phyloP scores from a whole-genome alignment of 2,888 invertebrate species.

The Microchrysa polita region DNA sequence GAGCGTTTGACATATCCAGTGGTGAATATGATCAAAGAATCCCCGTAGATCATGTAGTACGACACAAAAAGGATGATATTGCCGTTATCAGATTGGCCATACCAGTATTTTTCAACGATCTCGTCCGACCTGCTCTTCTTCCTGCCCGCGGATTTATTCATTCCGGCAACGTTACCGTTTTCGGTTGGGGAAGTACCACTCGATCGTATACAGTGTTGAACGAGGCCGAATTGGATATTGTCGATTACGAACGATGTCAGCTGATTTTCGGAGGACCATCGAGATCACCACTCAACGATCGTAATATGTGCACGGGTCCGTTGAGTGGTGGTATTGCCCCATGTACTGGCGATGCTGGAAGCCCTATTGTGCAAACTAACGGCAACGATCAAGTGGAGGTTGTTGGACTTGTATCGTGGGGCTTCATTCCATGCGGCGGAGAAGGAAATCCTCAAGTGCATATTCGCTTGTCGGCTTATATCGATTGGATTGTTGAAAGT shows the following conservation, averaged over 20 bases:
- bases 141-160: constrained; percentile 20
- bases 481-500: constrained; percentile 56
- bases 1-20: constrained; percentile 20
- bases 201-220: neutral
- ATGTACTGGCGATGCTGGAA: constrained; percentile 64
- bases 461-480: constrained; percentile 63
- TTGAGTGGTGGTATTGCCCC: constrained; percentile 62
- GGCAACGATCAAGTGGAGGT: constrained; percentile 53
- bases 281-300: constrained; percentile 53
- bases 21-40: constrained; percentile 31
- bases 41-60: neutral
- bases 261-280: constrained; percentile 32
- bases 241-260: neutral
- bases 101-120: constrained; percentile 7
- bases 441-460: constrained; percentile 64
- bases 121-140: constrained; percentile 12
- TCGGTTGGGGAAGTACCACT: constrained; percentile 25
- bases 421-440: constrained; percentile 64
- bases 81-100: constrained; percentile 11
- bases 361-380: constrained; percentile 58
- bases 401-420: constrained; percentile 67
- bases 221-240: constrained; percentile 24
- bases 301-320: constrained; percentile 66
- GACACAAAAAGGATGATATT: constrained; percentile 12
- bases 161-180: constrained; percentile 20